A percentile compares a stretch with the other conserved stretches of the same genome.
Conservation (phyloP, 2,888 invertebrate genomes). For the Macaria liturata region DNA sequence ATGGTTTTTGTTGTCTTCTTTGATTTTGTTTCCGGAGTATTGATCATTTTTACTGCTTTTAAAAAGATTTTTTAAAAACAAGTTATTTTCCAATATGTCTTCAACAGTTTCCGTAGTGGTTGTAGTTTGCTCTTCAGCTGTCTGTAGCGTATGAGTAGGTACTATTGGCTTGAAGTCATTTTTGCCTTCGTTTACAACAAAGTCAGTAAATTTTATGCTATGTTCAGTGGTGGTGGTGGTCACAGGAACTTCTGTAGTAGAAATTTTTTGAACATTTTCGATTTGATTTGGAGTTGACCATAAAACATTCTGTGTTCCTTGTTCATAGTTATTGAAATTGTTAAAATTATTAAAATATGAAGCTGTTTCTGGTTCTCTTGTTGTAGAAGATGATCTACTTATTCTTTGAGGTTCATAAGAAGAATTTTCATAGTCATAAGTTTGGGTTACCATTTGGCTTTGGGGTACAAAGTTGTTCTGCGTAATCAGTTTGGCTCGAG, state of each 20-base stretch:
- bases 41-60: conserved; percentile 41
- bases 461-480: conserved; percentile 54
- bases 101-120: conserved; percentile 44
- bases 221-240: conserved; percentile 34
- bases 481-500: conserved; percentile 52
- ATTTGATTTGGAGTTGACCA: conserved; percentile 32
- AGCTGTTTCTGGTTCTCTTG: conserved; percentile 28
- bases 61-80: conserved; percentile 67
- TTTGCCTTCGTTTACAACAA: conserved; percentile 43
- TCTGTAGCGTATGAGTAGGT: conserved; percentile 34
- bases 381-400: conserved; percentile 30
- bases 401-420: conserved; percentile 37
- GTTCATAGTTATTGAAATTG: conserved; percentile 17
- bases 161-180: conserved; percentile 50
- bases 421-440: conserved; percentile 57
- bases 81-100: conserved; percentile 59
- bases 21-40: conserved; percentile 35
- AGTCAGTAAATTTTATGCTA: conserved; percentile 45
- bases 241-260: conserved; percentile 38
- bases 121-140: conserved; percentile 31
- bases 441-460: conserved; percentile 58
- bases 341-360: conserved; percentile 11
- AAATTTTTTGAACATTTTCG: conserved; percentile 38
- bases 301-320: conserved; percentile 18
- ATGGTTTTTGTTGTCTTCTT: conserved; percentile 36